Evolutionary conservation across 2,888 invertebrate genomes (phyloP), one percentile per base, ranked within the genome.

Genomic region (Ichneumoninae sp.): DNA sequence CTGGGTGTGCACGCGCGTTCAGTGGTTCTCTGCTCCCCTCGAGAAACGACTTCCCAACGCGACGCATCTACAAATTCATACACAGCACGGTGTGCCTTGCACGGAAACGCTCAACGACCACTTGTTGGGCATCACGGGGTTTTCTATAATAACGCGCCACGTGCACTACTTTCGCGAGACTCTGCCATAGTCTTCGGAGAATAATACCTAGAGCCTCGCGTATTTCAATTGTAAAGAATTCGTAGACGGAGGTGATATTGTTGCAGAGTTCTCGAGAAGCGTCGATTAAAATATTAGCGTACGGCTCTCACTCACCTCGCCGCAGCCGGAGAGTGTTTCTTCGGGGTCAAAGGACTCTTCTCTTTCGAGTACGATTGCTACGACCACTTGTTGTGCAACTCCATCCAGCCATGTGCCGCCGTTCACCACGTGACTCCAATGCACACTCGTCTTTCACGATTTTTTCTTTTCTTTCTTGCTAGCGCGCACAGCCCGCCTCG

Each of bases 1-100:
- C 44, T 10, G 44, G 79, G 65, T 52, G 86, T 82, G 75, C 84
- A 86, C 85, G 85, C 88, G 84, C 86, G 87, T 77, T 72, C 90
- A 90, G 90, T 90, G 90, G 88, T 90, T 90, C 89, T 90, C 70
- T 44, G 83, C 69, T 80, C 77, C 85, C 57, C 86, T 70, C 54
- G 44, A 40, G 54, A 80, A 80, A 57, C 47, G 50, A 50, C 47
- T 50, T 26, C 60, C 54, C 16, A 26, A 77, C 54, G 52, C 47
- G 16, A 16, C 52, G 19, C 47, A 76, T 36, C 54, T 54, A 68
- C 22, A 10, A 30, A 65, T 33, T 52, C 65, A 47, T 8, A 4
- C 30, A 26, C 30, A 4, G 44, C 6, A 22, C 22, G 5, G n/a
- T 47, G 68, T n/a, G 16, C n/a, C 33, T 50, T 13, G 54, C 13